Evolutionary conservation across 2,113 vertebrate genomes (phyloP).

Genomic region (Sphaerodactylus townsendi): DNA sequence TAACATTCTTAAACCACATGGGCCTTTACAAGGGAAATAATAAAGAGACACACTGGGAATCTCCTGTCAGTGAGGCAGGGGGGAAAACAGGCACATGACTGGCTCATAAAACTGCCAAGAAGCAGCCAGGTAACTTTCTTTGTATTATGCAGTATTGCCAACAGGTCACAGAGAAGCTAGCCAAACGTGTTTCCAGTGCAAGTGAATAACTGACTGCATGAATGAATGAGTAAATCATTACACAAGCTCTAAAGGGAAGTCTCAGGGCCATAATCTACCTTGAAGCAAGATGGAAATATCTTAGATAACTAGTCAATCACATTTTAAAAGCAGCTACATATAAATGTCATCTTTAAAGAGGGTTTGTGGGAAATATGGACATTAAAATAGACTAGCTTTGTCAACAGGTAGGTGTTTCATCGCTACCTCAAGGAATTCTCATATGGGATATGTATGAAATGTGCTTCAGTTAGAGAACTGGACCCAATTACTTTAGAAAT

Average conservation of each 20-base stretch:
- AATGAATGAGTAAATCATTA: constrained; percentile 64
- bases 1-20: neutral
- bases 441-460: neutral
- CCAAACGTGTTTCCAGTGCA: constrained; percentile 20
- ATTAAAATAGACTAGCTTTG: constrained; percentile 1
- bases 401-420: neutral
- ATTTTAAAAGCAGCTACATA: constrained; percentile 7
- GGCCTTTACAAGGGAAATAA: neutral
- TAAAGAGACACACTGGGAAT: neutral
- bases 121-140: constrained; percentile 32
- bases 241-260: constrained; percentile 45
- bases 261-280: neutral
- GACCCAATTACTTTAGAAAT: neutral
- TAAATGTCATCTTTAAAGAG: neutral
- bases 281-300: constrained; percentile 36
- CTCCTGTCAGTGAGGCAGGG: neutral
- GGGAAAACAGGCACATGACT: neutral
- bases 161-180: neutral
- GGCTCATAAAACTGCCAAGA: neutral
- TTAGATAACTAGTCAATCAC: constrained; percentile 15
- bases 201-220: constrained; percentile 45
- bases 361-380: neutral
- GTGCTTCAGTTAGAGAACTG: neutral
- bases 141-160: constrained; percentile 26
- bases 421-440: neutral